Conservation (phyloP, 2,888 invertebrate species). For the Eupithecia abbreviata region DNA sequence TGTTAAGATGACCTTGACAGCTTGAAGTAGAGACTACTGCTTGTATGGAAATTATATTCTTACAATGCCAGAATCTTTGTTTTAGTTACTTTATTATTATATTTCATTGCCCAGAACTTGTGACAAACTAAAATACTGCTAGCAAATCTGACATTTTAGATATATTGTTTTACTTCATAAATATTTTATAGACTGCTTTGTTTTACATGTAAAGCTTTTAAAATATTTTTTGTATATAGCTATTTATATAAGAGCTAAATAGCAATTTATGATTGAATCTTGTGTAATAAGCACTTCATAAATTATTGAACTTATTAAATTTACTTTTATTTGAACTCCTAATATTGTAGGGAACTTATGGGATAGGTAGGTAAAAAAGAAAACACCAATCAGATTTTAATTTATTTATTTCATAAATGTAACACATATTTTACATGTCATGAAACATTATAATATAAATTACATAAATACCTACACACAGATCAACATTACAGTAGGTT, state of each 20-base stretch:
- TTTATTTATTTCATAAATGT: conserved; percentile 51
- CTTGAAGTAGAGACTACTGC: background rate
- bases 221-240: conserved; percentile 75
- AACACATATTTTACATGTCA: conserved; percentile 64
- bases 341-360: background rate
- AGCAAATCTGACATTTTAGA: background rate
- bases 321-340: conserved; percentile 45
- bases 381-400: conserved; percentile 46
- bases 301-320: conserved; percentile 73
- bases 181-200: conserved; percentile 75
- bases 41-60: background rate
- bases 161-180: conserved; percentile 52
- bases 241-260: conserved; percentile 75
- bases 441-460: conserved; percentile 52
- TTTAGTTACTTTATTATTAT: background rate
- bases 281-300: conserved; percentile 80
- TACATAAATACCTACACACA: conserved; percentile 59
- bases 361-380: conserved; percentile 24
- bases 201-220: conserved; percentile 75
- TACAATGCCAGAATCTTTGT: background rate
- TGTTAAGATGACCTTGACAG: background rate
- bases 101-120: background rate
- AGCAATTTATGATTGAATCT: conserved; percentile 75
- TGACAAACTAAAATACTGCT: background rate
- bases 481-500: conserved; percentile 63